phyloP scores from a whole-genome alignment of 92 coral and sea anemone species.

The Anthopleura xanthogrammica region DNA sequence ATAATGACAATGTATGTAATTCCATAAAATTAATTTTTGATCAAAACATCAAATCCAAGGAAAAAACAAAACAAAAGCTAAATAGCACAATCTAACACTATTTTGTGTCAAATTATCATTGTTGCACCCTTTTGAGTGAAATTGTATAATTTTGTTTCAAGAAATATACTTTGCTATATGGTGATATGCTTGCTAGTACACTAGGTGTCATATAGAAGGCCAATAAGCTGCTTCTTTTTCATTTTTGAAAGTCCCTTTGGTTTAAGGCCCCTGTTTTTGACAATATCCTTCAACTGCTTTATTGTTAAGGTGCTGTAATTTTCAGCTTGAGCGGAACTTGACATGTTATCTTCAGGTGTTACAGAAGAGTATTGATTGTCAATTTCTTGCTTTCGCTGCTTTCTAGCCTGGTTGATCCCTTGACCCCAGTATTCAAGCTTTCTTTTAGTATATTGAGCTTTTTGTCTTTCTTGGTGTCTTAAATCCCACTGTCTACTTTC shows the following conservation, averaged over 20 bases:
- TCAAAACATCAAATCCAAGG: background rate
- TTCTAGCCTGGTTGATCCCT: constrained; percentile 1
- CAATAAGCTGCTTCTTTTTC: constrained; percentile 19
- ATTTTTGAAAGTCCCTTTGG: constrained; percentile 27
- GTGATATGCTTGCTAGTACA: background rate
- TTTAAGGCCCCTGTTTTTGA: constrained; percentile 12
- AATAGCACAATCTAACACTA: background rate
- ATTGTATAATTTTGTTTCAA: background rate
- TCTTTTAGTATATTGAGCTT: constrained; percentile 39
- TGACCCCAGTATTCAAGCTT: constrained; percentile 30
- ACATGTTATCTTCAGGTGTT: background rate
- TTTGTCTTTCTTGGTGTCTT: constrained; percentile 34
- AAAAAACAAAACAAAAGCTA: background rate
- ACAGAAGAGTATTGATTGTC: constrained; percentile 11
- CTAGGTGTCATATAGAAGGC: background rate
- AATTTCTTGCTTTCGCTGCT: constrained; percentile 8
- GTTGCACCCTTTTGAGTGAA: background rate
- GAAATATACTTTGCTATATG: constrained; percentile 22
- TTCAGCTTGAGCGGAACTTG: background rate
- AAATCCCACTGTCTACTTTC: constrained; percentile 51
- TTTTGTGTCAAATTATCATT: background rate
- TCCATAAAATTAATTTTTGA: background rate
- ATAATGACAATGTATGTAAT: background rate
- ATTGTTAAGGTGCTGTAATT: constrained; percentile 8
- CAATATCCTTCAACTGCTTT: constrained; percentile 9